These are phyloP conservation scores for Sarcophaga peregrina DNA, from an alignment of 1,140 invertebrate genomes.

Conservation along the genomic window DNA sequence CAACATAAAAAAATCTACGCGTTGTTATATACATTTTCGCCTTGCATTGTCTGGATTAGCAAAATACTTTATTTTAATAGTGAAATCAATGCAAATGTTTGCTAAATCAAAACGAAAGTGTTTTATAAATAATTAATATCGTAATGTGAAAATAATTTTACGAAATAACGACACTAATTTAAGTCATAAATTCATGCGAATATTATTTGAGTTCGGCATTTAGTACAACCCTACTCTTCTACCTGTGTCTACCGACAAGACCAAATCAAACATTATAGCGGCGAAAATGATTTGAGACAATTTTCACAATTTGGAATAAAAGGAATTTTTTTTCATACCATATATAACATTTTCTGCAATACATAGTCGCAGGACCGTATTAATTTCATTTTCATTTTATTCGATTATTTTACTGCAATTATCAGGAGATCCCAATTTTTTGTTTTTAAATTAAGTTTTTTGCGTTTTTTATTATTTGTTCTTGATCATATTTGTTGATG, in stretches of 20 bases:
- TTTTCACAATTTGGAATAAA: slow-evolving; percentile 26
- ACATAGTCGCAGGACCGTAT: slow-evolving; percentile 6
- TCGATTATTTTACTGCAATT: background rate
- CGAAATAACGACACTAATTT: slow-evolving; percentile 5
- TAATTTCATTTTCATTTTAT: background rate
- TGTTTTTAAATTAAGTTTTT: no score
- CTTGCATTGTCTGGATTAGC: slow-evolving; percentile 34
- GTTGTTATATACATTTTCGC: slow-evolving; percentile 48
- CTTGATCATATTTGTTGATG: background rate
- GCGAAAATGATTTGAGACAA: slow-evolving; percentile 38
- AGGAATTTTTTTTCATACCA: slow-evolving; percentile 32
- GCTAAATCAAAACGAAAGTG: background rate
- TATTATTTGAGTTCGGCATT: slow-evolving; percentile 8
- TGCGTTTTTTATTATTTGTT: no score
- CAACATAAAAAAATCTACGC: slow-evolving; percentile 39
- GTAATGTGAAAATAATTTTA: slow-evolving; percentile 27
- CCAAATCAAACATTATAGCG: slow-evolving; percentile 17
- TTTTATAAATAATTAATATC: background rate
- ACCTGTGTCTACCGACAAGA: slow-evolving; percentile 25
- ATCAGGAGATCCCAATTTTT: no score
- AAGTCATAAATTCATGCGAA: slow-evolving; percentile 36
- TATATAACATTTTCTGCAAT: slow-evolving; percentile 7
- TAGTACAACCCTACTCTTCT: slow-evolving; percentile 7
- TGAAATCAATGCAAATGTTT: slow-evolving; percentile 35
- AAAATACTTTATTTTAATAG: slow-evolving; percentile 7